Evolutionary conservation across 2,888 invertebrate genomes (phyloP).

Genomic region (Rutpela maculata): DNA sequence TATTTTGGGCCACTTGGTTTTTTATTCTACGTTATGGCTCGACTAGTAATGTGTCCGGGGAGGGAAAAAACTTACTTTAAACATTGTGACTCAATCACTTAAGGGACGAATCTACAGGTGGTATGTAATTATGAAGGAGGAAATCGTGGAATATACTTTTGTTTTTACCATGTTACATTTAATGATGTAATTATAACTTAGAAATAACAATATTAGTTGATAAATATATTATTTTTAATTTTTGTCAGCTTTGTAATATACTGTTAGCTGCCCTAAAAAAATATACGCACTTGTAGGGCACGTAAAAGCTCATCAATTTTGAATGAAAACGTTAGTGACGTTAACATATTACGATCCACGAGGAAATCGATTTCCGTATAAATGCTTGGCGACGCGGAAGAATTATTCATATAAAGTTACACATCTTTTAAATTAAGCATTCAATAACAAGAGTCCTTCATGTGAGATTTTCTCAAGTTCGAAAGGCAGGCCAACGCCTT

Average conservation of each 20-base stretch:
- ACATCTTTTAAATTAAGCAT: slow-evolving; percentile 4
- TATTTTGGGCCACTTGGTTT: too few species aligned
- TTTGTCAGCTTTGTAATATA: neutral
- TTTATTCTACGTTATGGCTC: too few species aligned
- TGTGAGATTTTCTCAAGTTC: neutral
- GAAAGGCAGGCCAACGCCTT: neutral
- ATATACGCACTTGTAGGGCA: neutral
- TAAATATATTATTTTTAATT: too few species aligned
- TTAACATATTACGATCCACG: neutral
- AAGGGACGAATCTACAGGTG: too few species aligned
- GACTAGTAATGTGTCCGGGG: too few species aligned
- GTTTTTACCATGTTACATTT: too few species aligned
- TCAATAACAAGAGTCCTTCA: slow-evolving; percentile 2
- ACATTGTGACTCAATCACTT: too few species aligned
- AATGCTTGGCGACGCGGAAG: neutral
- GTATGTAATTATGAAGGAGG: too few species aligned
- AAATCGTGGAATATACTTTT: too few species aligned
- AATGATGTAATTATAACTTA: too few species aligned
- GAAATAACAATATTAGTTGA: too few species aligned
- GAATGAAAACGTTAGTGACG: neutral
- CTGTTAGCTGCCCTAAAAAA: neutral
- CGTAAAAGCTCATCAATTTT: neutral
- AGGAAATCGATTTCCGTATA: slow-evolving; percentile 1
- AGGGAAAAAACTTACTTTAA: too few species aligned
- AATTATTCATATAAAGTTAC: neutral